Base-by-base conservation (phyloP, 2,113 vertebrate genomes). In the Azemiops feae region DNA sequence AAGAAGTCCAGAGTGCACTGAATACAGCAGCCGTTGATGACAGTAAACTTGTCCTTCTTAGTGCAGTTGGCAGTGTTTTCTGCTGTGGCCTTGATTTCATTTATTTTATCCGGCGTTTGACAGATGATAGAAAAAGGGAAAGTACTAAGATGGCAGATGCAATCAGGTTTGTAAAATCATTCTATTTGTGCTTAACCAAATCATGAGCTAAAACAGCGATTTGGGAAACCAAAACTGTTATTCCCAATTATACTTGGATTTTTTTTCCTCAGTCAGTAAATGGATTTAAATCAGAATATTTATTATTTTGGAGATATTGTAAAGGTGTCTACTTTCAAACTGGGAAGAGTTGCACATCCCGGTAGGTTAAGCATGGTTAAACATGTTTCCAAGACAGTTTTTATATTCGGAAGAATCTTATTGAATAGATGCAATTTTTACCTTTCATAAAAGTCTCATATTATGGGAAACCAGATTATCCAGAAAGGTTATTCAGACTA, bases 61-160 rank as follows among this genome's bases (percentile, higher is more conserved):
- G 99, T 10, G 98, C 98, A 0, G 99, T 99, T 1, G 99, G 99
- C 94, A 99, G 98, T 4, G 97, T 98, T 92, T 99, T 99, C 98
- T 99, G 99, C 96, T 98, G 98, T 39, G 99, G 99, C 47, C 98
- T 99, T 1, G 99, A 99, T 96, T 99, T 99, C 97, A 98, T 99
- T 97, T 99, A 99, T 97, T 99, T 99, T 96, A 99, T 99, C 95
- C 98, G 98, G 34, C 98, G 98, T n/a, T 97, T 99, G 94, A 99
- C 99, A 0, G 99, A 99, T 5, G 99, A 99, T 95, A 97, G 99
- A 91, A 99, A 99, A 97, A 98, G 98, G 94, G 99, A 99, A 96
- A 99, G 99, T 97, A 98, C 98, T 95, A 99, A 99, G 96, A 99
- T 99, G 99, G 99, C 99, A 0, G 99, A 99, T 97, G 99, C 98